Evolutionary conservation across 2,888 invertebrate species (phyloP), one percentile per base, ranked within the genome.

Genomic region (Neoscelio sp.): DNA sequence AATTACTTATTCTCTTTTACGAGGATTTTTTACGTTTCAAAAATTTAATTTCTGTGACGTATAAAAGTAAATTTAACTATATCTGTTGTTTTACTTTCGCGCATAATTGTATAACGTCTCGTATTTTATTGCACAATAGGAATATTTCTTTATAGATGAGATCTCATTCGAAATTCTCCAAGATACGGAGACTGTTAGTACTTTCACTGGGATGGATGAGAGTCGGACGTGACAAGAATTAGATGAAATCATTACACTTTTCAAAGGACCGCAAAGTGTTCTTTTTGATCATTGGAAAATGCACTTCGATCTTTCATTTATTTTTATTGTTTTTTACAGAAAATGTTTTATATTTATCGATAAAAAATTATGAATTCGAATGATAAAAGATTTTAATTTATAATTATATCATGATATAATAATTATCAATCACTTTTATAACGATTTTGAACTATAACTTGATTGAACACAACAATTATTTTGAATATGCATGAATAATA

Each of bases 151-250:
- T 85, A 78, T 74, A 82, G 83, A 85, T 81, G 83, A 88, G 82
- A 65, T 80, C 82, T 82, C 80, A 84, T 85, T 87, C 84, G 76
- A 85, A 87, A 86, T 87, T 88, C 85, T 40, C 65, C 44, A 64
- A 83, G 83, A 83, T 78, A 71, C 68, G 73, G 70, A 82, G 70
- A 80, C 70, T 85, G 62, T 77, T 54, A 84, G 73, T 78, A 89
- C 89, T 89, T 89, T 89, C 89, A 89, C 89, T 88, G 82, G 67
- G 82, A 85, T 82, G 76, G 75, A 80, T 74, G 79, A 80, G 68
- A 82, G 70, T 70, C 35, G 80, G 35, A 80, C 88, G 87, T 87
- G 87, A 85, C 74, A 79, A 52, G 87, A 87, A 87, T 88, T 50
- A 44, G 67, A 76, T 56, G 68, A 78, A 54, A 73, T 64, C 60